These are phyloP conservation scores for Oscheius onirici DNA, from an alignment of 2,888 invertebrate genomes.

Conservation along the genomic window DNA sequence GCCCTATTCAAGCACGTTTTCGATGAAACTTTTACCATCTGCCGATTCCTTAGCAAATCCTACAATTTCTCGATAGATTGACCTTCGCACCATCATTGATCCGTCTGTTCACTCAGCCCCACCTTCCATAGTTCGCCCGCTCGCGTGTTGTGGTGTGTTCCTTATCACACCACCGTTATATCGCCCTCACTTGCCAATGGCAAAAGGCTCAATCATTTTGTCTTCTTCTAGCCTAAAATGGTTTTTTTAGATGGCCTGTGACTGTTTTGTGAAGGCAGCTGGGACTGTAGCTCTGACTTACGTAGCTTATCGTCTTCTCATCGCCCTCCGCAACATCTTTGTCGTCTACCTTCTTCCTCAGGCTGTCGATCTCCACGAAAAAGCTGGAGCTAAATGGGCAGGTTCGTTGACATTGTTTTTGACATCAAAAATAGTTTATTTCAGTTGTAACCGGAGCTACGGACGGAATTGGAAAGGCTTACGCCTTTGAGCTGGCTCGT, in stretches of 20 bases:
- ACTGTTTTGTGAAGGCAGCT: slow-evolving; percentile 53
- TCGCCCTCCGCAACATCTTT: slow-evolving; percentile 49
- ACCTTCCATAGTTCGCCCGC: too few species aligned
- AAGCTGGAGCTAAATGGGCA: slow-evolving; percentile 68
- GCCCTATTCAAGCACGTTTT: too few species aligned
- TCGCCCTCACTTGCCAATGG: too few species aligned
- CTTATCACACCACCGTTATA: slow-evolving; percentile 1
- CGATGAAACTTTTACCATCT: too few species aligned
- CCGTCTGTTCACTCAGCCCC: too few species aligned
- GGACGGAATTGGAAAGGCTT: slow-evolving; percentile 71
- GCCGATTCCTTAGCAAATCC: too few species aligned
- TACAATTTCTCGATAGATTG: too few species aligned
- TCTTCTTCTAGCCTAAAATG: too few species aligned
- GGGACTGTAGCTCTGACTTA: slow-evolving; percentile 57
- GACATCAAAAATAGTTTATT: slow-evolving; percentile 27
- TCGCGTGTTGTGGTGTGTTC: slow-evolving; percentile 1
- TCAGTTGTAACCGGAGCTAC: slow-evolving; percentile 70
- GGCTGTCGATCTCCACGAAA: slow-evolving; percentile 59
- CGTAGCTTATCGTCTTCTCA: slow-evolving; percentile 42
- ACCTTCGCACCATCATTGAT: too few species aligned
- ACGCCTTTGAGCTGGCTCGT: slow-evolving; percentile 68
- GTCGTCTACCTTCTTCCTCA: slow-evolving; percentile 57
- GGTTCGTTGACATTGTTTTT: slow-evolving; percentile 41
- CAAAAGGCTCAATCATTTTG: too few species aligned
- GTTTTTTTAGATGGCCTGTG: slow-evolving; percentile 45